Base-by-base conservation (phyloP, 1,140 invertebrate species). In the Zaprionus ghesquierei region DNA sequence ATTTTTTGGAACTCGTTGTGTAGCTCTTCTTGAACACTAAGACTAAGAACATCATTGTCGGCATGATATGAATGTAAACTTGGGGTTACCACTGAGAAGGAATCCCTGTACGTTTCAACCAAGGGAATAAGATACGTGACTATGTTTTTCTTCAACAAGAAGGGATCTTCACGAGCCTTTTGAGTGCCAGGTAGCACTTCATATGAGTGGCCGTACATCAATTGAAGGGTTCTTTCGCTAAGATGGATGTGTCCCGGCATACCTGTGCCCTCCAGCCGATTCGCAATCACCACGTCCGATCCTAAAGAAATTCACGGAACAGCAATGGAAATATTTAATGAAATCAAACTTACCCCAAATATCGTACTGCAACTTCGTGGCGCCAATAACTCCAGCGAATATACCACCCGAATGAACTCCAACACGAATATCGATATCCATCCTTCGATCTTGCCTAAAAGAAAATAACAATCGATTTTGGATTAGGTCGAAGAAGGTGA, bases 391-490 rank as follows among this genome's bases (percentile, higher is more conserved):
- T 0, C 98, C 98, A 62, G 97, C 97, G 6, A 98, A 93, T 38
- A 99, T 96, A 81, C 94, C 95, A 1, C 98, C 98, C 15, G 96
- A 97, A 92, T 99, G 98, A 0, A 99, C 95, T 0, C 98, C 98
- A 69, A 99, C 99, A 77, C 98, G 93, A 98, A 99, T 99, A 86
- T 98, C 96, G n/a, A 99, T 96, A 74, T 97, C 94, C 5, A 98
- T 93, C 1, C 94, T 93, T 22, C 95, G 93, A 33, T 95, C 94
- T 49, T 95, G 93, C 79, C 96, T 95, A 58, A 10, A 13, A 13
- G 5, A 23, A 2, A 8, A 23, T 2, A 10, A 1, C 9, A 29
- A 3, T 64, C 8, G 4, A 12, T 6, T 15, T 29, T 60, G 15
- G 12, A 46, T 31, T 60, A 9, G n/a, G 5, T 31, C 12, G n/a